Evolutionary conservation across 1,140 invertebrate species (phyloP).

Genomic region (Frieseomelitta varia): DNA sequence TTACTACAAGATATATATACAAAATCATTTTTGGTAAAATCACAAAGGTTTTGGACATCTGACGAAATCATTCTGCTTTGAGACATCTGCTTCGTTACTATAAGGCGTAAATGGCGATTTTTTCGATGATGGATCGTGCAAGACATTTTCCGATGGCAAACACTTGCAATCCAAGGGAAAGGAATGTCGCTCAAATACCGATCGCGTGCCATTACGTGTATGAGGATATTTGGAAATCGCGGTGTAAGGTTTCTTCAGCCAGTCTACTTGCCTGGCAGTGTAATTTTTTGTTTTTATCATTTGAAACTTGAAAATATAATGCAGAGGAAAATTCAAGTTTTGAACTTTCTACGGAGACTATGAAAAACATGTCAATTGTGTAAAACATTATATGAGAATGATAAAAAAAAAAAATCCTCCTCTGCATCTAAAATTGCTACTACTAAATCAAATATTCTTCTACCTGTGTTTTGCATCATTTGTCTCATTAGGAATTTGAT

Average conservation of each 20-base stretch:
- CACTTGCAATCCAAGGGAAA: conserved; percentile 63
- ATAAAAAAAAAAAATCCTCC: background rate
- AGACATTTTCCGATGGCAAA: conserved; percentile 44
- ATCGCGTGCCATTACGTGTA: conserved; percentile 10
- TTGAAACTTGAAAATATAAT: background rate
- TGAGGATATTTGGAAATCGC: conserved; percentile 42
- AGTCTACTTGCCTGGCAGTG: conserved; percentile 65
- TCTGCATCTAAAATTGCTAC: background rate
- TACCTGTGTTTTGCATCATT: conserved; percentile 19
- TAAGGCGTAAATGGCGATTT: conserved; percentile 33
- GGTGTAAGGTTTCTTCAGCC: conserved; percentile 72
- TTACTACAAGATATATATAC: background rate
- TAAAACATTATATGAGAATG: no score
- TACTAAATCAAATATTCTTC: background rate
- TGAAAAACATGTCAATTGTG: background rate
- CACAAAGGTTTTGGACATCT: background rate
- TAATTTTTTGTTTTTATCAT: conserved; percentile 1
- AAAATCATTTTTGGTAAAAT: background rate
- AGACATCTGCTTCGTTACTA: conserved; percentile 14
- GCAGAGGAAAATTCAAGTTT: conserved; percentile 18
- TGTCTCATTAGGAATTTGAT: background rate
- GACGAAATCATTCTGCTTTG: conserved; percentile 18
- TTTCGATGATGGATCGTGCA: conserved; percentile 53
- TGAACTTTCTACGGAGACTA: background rate
- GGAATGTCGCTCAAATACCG: conserved; percentile 15